Evolutionary conservation across 2,113 vertebrate species (phyloP).

Genomic region (Labeo catla): DNA sequence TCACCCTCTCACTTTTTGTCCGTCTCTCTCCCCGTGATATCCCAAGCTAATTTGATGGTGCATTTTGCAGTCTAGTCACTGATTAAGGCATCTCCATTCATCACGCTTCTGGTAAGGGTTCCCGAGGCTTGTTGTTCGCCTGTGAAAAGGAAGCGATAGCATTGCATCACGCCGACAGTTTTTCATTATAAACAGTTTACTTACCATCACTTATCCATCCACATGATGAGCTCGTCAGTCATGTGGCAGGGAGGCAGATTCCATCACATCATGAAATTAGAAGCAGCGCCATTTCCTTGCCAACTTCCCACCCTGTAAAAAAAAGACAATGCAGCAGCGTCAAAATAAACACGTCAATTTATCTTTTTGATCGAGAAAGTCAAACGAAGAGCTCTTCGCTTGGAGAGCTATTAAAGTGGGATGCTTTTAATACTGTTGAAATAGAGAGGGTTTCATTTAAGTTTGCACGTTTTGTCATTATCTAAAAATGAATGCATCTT

Average conservation of each 20-base stretch:
- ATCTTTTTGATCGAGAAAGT: constrained; percentile 49
- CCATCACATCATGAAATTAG: constrained; percentile 61
- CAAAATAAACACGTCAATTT: constrained; percentile 46
- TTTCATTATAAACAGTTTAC: constrained; percentile 63
- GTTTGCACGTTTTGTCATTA: constrained; percentile 15
- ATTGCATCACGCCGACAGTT: constrained; percentile 57
- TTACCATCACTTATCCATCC: constrained; percentile 63
- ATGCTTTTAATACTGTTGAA: constrained; percentile 6
- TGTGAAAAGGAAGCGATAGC: constrained; percentile 39
- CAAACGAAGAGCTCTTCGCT: constrained; percentile 49
- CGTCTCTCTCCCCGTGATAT: neutral
- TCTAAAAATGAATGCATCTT: constrained; percentile 17
- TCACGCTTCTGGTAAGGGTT: constrained; percentile 63
- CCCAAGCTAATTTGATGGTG: constrained; percentile 45
- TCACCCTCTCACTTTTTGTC: constrained; percentile 11
- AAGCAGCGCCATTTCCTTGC: constrained; percentile 53
- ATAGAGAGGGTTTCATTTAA: neutral
- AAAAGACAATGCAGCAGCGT: constrained; percentile 33
- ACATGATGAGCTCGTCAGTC: constrained; percentile 63
- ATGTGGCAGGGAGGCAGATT: constrained; percentile 50
- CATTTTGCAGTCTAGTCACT: constrained; percentile 47
- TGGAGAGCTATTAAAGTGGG: constrained; percentile 31
- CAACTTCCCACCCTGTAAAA: constrained; percentile 48
- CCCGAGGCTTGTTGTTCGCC: constrained; percentile 56
- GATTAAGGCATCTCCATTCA: constrained; percentile 61